phyloP scores from a whole-genome alignment of 2,797 vertebrate species.

The Sylvilagus floridanus region DNA sequence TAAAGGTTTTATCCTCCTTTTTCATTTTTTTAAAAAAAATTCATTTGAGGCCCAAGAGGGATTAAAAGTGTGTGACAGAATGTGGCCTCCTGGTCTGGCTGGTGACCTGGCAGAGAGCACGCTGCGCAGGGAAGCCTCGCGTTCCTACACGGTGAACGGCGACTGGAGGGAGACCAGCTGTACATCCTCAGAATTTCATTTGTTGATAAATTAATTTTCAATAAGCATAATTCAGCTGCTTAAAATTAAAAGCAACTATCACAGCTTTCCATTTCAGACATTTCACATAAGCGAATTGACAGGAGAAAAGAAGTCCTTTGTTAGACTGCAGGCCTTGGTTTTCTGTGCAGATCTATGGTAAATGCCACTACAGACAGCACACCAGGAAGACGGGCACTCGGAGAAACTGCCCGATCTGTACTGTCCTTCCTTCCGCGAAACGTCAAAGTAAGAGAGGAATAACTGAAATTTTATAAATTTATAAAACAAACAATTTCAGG shows the following conservation, averaged over 20 bases:
- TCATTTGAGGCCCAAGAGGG: not conserved
- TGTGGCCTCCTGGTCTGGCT: too few species aligned
- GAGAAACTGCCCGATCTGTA: not conserved
- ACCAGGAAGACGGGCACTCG: not conserved
- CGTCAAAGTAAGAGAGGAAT: constrained; percentile 47
- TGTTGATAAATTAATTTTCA: constrained; percentile 60
- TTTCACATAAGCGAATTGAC: constrained; percentile 33
- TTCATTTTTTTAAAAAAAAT: not conserved
- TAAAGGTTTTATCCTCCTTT: constrained; percentile 4
- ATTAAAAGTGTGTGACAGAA: not conserved
- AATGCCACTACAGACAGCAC: not conserved
- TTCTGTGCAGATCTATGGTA: not conserved
- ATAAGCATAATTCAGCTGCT: constrained; percentile 53
- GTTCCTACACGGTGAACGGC: not conserved
- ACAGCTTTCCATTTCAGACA: constrained; percentile 20
- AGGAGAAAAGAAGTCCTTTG: constrained; percentile 6
- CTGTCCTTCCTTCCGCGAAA: not conserved
- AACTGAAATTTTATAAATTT: constrained; percentile 42
- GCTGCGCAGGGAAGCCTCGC: not conserved
- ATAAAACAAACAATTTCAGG: constrained; percentile 44
- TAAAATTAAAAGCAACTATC: constrained; percentile 58
- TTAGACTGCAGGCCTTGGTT: constrained; percentile 36
- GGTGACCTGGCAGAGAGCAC: not conserved
- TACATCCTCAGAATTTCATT: constrained; percentile 1
- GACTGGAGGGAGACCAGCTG: not conserved